Evolutionary conservation across 2,113 vertebrate genomes (phyloP), one percentile per base, ranked within the genome.

Genomic region (Okapia johnstoni): DNA sequence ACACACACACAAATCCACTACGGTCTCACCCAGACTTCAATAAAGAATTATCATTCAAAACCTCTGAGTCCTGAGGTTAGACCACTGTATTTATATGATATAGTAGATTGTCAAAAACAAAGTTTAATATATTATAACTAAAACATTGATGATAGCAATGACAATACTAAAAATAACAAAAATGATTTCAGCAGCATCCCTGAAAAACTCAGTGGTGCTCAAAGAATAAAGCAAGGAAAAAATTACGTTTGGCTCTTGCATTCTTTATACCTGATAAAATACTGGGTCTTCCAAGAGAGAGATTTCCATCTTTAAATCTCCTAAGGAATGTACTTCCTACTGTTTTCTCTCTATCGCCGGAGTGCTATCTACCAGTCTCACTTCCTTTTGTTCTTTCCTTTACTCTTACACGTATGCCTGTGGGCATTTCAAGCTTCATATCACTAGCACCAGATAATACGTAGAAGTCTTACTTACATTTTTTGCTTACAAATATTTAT

Each of bases 71-170:
- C 79, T 90, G 46, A 96, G 23, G 25, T 43, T 92, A 60, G 33
- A 89, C 52, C 58, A 60, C 17, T 58, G 48, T 21, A 48, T 63
- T 85, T 77, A 81, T 92, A 13, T 88, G 15, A 61, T 46, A 63
- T 0, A 79, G 8, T 15, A 3, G 87, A 95, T 17, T 73, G 28
- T 33, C 55, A 85, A 87, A 92, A 96, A 88, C 48, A 54, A 40
- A 81, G 55, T 94, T 94, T 90, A 96, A 94, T 90, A 93, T 85
- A 93, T 93, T 80, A 60, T 58, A 43, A 46, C 95, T 97, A 95
- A 94, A 92, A 93, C 84, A 95, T 36, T 94, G 50, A 94, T 88
- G 77, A 91, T 28, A 23, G 23, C 33, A 26, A n/a, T 93, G 84
- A 55, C 25, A 96, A 60, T 54, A 83, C 87, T 86, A 97, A 80